A percentile compares a stretch with the other conserved stretches of the same genome.
phyloP scores from a whole-genome alignment of 2,888 invertebrate genomes.

The Eurois occulta region DNA sequence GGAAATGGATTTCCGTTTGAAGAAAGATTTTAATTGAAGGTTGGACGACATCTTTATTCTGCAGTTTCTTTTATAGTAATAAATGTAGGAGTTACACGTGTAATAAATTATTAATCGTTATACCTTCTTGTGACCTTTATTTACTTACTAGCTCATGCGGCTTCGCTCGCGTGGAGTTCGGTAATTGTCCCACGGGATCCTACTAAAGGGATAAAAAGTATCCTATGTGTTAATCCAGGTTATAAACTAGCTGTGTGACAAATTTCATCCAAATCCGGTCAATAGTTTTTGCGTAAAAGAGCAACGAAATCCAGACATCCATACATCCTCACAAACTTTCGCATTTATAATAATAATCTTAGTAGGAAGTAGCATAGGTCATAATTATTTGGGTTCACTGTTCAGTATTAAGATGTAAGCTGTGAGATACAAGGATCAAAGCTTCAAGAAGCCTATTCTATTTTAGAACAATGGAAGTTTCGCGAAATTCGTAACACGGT shows the following conservation, averaged over 20 bases:
- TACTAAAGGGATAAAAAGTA: too few relatives aligned
- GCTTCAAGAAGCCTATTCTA: conserved; percentile 53
- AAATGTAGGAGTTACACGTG: conserved; percentile 4
- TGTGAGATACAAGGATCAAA: conserved; percentile 56
- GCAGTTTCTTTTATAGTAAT: neutral
- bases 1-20: conserved; percentile 46
- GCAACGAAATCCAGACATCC: too few relatives aligned
- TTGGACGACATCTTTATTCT: conserved; percentile 2
- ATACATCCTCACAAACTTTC: too few relatives aligned
- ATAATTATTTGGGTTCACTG: neutral
- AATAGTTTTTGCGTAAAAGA: too few relatives aligned
- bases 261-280: too few relatives aligned
- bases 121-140: neutral
- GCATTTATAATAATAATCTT: too few relatives aligned
- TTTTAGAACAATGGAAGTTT: conserved; percentile 66
- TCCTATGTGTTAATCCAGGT: too few relatives aligned
- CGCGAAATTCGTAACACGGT: conserved; percentile 9
- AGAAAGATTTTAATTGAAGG: conserved; percentile 34
- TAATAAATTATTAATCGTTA: neutral
- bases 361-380: too few relatives aligned
- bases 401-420: neutral
- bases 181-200: too few relatives aligned
- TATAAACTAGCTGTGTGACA: too few relatives aligned
- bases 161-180: too few relatives aligned
- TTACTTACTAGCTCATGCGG: too few relatives aligned